phyloP scores from a whole-genome alignment of 2,797 vertebrate species.

The Smutsia gigantea region DNA sequence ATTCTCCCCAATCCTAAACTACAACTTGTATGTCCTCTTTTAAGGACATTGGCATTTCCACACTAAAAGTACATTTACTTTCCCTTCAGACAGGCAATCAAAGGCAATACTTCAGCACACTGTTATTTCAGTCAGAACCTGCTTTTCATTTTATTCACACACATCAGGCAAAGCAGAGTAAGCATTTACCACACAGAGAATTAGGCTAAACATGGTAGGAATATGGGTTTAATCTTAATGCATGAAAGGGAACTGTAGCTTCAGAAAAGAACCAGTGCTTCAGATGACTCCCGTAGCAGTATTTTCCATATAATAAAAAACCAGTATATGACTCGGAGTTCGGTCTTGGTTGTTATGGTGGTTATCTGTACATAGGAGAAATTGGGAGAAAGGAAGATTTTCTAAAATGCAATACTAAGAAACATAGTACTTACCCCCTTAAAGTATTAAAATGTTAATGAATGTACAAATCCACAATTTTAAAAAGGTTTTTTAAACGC shows the following conservation, averaged over 20 bases:
- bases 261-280: background rate
- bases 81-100: conserved; percentile 72
- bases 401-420: conserved; percentile 14
- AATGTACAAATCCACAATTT: background rate
- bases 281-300: background rate
- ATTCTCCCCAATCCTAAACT: background rate
- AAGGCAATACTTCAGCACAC: conserved; percentile 15
- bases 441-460: conserved; percentile 1
- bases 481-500: background rate
- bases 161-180: background rate
- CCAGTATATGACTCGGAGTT: background rate
- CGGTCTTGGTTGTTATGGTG: background rate
- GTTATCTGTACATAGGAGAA: background rate
- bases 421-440: background rate
- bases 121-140: conserved; percentile 75
- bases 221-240: background rate
- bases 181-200: background rate
- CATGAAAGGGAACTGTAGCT: background rate
- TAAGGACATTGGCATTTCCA: background rate
- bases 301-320: background rate
- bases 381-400: background rate
- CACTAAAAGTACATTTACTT: conserved; percentile 51
- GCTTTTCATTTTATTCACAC: background rate
- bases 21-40: background rate
- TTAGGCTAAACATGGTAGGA: background rate